A percentile compares a stretch with the other conserved stretches of the same genome.
These are phyloP conservation scores for Agrotis puta DNA, from an alignment of 2,888 invertebrate genomes.

Conservation along the genomic window DNA sequence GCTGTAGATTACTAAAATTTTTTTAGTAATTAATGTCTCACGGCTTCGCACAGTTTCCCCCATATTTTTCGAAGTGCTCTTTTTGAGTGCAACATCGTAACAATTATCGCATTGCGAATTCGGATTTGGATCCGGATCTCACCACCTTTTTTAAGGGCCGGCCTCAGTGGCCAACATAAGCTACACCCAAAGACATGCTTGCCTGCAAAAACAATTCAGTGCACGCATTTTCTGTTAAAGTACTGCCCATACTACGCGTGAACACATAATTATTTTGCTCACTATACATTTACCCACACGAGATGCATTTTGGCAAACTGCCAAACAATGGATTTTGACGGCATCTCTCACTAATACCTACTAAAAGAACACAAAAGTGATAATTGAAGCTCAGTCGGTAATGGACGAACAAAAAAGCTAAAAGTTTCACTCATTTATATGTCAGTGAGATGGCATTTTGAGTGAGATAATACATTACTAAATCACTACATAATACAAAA, in stretches of 20 bases:
- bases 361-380: slow-evolving; percentile 70
- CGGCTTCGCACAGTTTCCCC: too few species aligned
- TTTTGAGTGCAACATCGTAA: too few species aligned
- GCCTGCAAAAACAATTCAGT: not conserved
- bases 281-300: slow-evolving; percentile 49
- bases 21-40: too few species aligned
- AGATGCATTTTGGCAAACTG: slow-evolving; percentile 75
- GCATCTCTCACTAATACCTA: slow-evolving; percentile 74
- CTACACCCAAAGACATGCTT: not conserved
- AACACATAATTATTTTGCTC: slow-evolving; percentile 13
- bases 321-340: slow-evolving; percentile 76
- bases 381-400: slow-evolving; percentile 73
- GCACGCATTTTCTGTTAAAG: not conserved
- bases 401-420: slow-evolving; percentile 56
- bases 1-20: too few species aligned
- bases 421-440: slow-evolving; percentile 51
- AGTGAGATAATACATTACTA: slow-evolving; percentile 36
- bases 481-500: too few species aligned
- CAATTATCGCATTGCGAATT: too few species aligned
- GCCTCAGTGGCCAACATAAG: too few species aligned
- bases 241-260: not conserved
- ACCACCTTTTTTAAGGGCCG: too few species aligned
- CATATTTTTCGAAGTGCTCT: too few species aligned
- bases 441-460: slow-evolving; percentile 41
- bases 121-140: too few species aligned